These are phyloP conservation scores for Pangasius macronema DNA, from an alignment of 2,797 vertebrate species.

Conservation along the genomic window DNA sequence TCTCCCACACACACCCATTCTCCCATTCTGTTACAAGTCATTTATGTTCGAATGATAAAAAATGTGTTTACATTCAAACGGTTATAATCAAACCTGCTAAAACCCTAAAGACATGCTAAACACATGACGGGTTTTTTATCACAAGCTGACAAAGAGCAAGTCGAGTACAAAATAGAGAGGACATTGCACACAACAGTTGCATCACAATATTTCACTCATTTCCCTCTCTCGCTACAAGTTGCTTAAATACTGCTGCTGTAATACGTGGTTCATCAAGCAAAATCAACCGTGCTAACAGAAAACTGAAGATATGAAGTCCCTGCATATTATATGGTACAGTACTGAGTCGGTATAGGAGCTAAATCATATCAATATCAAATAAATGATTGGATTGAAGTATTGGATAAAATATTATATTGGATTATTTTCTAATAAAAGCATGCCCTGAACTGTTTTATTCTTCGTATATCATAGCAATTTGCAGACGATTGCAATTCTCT, in stretches of 20 bases:
- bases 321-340: not conserved
- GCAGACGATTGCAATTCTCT: not conserved
- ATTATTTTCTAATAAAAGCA: no score
- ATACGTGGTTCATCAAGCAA: not conserved
- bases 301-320: not conserved
- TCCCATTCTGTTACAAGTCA: not conserved
- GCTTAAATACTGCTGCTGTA: not conserved
- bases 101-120: not conserved
- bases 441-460: not conserved
- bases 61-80: slow-evolving; percentile 23
- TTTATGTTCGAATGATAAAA: slow-evolving; percentile 10
- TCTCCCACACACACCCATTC: not conserved
- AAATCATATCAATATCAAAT: not conserved
- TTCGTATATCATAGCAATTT: not conserved
- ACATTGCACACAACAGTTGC: no score
- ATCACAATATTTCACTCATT: slow-evolving; percentile 7
- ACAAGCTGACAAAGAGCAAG: slow-evolving; percentile 9
- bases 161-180: not conserved
- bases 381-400: not conserved
- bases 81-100: slow-evolving; percentile 10
- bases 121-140: not conserved
- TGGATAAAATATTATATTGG: not conserved
- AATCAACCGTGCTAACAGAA: not conserved
- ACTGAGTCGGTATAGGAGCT: not conserved
- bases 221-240: not conserved